Conservation (phyloP, 2,888 invertebrate genomes). For the Thecocarcelia acutangulata region DNA sequence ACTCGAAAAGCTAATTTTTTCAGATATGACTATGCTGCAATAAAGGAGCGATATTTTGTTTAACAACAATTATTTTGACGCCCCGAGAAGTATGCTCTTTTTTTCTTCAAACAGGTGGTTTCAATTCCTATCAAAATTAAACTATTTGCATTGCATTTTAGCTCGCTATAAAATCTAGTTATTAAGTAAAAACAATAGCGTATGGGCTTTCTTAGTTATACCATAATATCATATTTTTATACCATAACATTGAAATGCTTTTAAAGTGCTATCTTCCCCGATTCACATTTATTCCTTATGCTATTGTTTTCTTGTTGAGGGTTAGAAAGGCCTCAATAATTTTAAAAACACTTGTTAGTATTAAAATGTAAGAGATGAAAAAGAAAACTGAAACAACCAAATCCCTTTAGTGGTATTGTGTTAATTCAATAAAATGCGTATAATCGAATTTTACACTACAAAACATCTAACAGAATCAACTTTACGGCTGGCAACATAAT, state of each 20-base stretch:
- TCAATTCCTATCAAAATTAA: no score
- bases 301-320: background rate
- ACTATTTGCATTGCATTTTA: no score
- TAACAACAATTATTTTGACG: no score
- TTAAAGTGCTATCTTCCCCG: background rate
- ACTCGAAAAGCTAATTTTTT: no score
- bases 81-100: no score
- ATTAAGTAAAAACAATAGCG: no score
- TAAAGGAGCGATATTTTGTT: no score
- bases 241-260: conserved; percentile 34
- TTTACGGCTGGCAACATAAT: conserved; percentile 35
- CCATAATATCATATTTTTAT: background rate
- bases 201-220: no score
- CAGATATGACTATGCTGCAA: no score
- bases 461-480: background rate
- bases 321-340: conserved; percentile 37
- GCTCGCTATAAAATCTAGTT: no score
- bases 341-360: conserved; percentile 54
- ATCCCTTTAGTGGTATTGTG: conserved; percentile 51
- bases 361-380: conserved; percentile 3
- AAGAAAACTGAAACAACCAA: conserved; percentile 9
- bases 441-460: conserved; percentile 69
- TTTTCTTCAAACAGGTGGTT: no score
- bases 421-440: conserved; percentile 66
- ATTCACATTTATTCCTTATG: background rate